These are phyloP conservation scores for Martes martes DNA, from an alignment of 2,113 vertebrate genomes.

Conservation along the genomic window DNA sequence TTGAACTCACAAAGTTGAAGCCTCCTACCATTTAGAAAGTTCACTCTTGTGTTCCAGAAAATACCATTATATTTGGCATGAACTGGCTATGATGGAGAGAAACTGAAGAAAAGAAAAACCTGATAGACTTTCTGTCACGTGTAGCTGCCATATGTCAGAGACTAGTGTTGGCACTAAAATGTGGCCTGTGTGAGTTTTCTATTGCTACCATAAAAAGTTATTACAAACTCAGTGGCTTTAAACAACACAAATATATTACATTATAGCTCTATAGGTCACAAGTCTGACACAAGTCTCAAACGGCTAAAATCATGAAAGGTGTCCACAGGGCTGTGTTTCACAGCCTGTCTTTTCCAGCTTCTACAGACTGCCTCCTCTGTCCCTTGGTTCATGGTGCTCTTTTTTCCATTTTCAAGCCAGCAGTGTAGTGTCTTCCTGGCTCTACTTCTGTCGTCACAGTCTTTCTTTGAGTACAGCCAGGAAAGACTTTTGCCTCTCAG, in stretches of 20 bases:
- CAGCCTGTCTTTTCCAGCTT: background rate
- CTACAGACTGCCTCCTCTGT: background rate
- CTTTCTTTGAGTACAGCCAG: background rate
- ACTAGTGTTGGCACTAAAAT: background rate
- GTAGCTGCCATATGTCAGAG: background rate
- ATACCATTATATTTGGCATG: background rate
- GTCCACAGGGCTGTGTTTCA: background rate
- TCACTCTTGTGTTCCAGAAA: background rate
- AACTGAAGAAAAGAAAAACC: background rate
- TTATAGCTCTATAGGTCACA: background rate
- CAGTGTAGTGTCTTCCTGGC: background rate
- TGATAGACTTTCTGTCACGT: background rate
- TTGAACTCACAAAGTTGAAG: background rate
- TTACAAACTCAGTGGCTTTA: background rate
- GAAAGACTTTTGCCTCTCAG: background rate
- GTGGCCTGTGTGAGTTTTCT: background rate
- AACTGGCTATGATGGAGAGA: background rate
- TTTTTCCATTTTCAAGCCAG: background rate
- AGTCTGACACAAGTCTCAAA: background rate
- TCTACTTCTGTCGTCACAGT: background rate
- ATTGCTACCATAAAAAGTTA: background rate
- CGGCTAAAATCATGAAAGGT: background rate
- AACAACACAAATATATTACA: background rate
- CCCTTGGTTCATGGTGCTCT: background rate
- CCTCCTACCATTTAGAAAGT: background rate